Evolutionary conservation across 2,113 vertebrate genomes (phyloP), one percentile per base, ranked within the genome.

Genomic region (Acanthisitta chloris): DNA sequence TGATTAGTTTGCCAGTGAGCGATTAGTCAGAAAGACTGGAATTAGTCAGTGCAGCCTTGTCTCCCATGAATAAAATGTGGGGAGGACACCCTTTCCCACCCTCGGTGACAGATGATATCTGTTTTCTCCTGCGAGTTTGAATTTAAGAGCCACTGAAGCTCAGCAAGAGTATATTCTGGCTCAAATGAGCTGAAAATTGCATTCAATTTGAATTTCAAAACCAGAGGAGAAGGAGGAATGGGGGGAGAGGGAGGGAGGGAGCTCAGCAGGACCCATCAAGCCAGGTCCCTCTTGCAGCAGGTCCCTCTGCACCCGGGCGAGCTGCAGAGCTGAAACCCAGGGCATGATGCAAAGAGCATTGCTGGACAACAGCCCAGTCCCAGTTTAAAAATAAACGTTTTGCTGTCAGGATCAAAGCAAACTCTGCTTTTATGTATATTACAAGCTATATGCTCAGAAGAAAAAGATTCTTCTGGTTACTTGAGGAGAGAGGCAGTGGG

Each of bases 201-300:
- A 98, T 98, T 98, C 98, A 98, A 98, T 98, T 98, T 98, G 98
- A 98, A 98, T 98, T 98, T 98, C 98, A 98, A 98, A 98, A 98
- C 95, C 94, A 90, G 90, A 96, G 83, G 94, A 95, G 89, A 95
- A 86, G 70, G 65, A 88, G 62, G 71, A 52, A 88, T 65, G 54
- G 59, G 79, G 92, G 79, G 86, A 83, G 74, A 76, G 81, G 49
- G 66, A 52, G 58, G 79, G 55, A 81, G 40, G 3, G 38, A 78
- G 79, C 96, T 94, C 90, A 81, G 82, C 92, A 81, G 79, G 85
- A 94, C 96, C 96, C 96, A 97, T 92, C 96, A 96, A 90, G 51
- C 49, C 64, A 85, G 95, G 94, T 92, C 81, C 95, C 84, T 96
- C 94, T 72, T 90, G 94, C 96, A 92, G 95, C 90, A 95, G 92